These are phyloP conservation scores for Xyrichtys novacula DNA, from an alignment of 2,797 vertebrate species.

Conservation along the genomic window DNA sequence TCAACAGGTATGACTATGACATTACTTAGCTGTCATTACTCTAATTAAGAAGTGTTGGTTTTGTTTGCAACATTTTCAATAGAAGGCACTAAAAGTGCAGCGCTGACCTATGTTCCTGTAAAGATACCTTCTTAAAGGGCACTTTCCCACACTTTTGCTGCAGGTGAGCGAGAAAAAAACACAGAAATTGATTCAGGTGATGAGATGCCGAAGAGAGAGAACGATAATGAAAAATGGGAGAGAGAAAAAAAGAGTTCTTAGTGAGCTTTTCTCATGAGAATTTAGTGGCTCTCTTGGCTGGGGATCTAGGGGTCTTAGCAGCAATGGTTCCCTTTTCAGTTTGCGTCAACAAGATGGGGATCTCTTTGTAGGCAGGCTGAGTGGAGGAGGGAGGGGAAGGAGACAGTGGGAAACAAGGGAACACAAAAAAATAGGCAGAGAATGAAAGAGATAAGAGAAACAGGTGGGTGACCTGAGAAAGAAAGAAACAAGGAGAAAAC, in stretches of 20 bases:
- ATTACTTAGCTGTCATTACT: constrained; percentile 41
- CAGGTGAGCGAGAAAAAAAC: constrained; percentile 62
- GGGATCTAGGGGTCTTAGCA: constrained; percentile 59
- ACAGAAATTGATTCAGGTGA: constrained; percentile 47
- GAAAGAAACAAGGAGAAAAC: constrained; percentile 8
- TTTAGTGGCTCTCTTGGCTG: constrained; percentile 52
- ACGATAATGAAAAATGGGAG: background rate
- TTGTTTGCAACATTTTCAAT: constrained; percentile 29
- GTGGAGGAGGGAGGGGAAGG: constrained; percentile 46
- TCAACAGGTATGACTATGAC: constrained; percentile 22
- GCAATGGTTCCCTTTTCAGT: constrained; percentile 40
- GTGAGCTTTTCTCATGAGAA: constrained; percentile 70
- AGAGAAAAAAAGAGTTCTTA: constrained; percentile 30
- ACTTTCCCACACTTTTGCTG: constrained; percentile 66
- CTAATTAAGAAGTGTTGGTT: constrained; percentile 9
- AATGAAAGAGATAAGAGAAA: constrained; percentile 35
- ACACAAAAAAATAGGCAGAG: background rate
- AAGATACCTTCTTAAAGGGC: constrained; percentile 71
- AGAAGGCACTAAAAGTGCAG: constrained; percentile 58
- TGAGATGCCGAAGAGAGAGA: constrained; percentile 39
- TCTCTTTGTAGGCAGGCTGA: constrained; percentile 52
- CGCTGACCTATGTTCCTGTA: constrained; percentile 45
- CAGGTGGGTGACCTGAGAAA: constrained; percentile 10
- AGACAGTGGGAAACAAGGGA: constrained; percentile 71
- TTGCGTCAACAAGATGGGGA: constrained; percentile 64